These are phyloP conservation scores for Micrastur ruficollis DNA, from an alignment of 2,797 vertebrate species.

Conservation along the genomic window DNA sequence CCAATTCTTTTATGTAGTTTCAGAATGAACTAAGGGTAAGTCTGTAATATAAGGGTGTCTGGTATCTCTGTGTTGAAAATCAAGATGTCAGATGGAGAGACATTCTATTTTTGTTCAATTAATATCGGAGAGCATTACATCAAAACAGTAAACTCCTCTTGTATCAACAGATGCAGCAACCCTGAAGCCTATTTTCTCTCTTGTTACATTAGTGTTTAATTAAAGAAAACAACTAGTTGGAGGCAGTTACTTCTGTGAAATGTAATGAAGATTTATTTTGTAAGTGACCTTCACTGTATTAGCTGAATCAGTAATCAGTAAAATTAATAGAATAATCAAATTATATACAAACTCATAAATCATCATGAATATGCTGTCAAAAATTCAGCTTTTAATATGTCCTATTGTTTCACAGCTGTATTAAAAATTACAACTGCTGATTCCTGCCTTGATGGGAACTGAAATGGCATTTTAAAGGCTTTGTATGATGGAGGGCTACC, in stretches of 20 bases:
- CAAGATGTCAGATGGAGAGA: conserved; percentile 22
- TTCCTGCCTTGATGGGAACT: conserved; percentile 77
- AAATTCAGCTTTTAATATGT: conserved; percentile 80
- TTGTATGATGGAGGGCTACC: conserved; percentile 54
- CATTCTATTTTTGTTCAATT: conserved; percentile 57
- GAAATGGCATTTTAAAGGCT: conserved; percentile 84
- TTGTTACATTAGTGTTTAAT: conserved; percentile 87
- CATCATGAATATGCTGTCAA: conserved; percentile 79
- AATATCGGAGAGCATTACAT: conserved; percentile 39
- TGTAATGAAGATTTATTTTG: conserved; percentile 88
- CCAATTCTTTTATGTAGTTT: background rate
- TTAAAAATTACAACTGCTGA: conserved; percentile 79
- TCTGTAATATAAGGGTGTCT: background rate
- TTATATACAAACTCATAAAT: conserved; percentile 90
- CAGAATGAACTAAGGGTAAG: background rate
- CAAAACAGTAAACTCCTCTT: conserved; percentile 39
- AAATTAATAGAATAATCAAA: conserved; percentile 93
- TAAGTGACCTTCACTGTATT: conserved; percentile 87
- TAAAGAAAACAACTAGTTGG: conserved; percentile 86
- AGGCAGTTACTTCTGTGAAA: conserved; percentile 82
- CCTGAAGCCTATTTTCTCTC: conserved; percentile 79
- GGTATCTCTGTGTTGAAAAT: conserved; percentile 19
- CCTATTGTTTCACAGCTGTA: conserved; percentile 81
- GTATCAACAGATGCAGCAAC: conserved; percentile 64
- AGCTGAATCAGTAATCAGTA: conserved; percentile 84